phyloP scores from a whole-genome alignment of 1,140 invertebrate species.

The Maconellicoccus hirsutus region DNA sequence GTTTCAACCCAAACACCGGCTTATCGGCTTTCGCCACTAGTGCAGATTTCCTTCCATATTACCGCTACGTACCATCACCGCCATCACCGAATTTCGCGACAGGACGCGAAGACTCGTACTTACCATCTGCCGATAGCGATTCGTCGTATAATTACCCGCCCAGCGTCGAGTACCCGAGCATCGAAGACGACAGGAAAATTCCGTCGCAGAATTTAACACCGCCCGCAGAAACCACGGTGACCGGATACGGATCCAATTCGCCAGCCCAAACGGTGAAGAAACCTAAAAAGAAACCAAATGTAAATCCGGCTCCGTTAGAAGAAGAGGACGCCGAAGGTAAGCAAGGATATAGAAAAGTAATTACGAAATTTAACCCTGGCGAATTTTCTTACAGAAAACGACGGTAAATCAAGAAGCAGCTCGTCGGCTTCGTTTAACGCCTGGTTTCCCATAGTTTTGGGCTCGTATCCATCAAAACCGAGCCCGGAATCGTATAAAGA shows the following conservation, averaged over 20 bases:
- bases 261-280: not conserved
- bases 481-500: constrained; percentile 11
- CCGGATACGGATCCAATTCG: not conserved
- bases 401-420: constrained; percentile 27
- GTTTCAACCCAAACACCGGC: constrained; percentile 29
- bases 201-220: not conserved
- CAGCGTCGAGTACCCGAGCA: constrained; percentile 18
- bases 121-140: constrained; percentile 10
- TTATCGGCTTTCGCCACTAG: constrained; percentile 29
- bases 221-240: not conserved
- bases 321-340: constrained; percentile 25
- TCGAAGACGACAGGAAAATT: not conserved
- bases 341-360: not conserved
- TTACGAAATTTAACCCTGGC: not conserved
- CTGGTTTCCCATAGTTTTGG: constrained; percentile 33
- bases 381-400: not conserved
- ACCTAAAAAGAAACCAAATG: constrained; percentile 10
- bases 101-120: constrained; percentile 7
- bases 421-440: constrained; percentile 32
- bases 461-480: constrained; percentile 28
- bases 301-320: constrained; percentile 15
- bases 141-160: not conserved
- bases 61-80: constrained; percentile 16
- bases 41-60: constrained; percentile 23
- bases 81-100: constrained; percentile 9